Conservation (phyloP, 2,888 invertebrate species). For the Odiellus spinosus region DNA sequence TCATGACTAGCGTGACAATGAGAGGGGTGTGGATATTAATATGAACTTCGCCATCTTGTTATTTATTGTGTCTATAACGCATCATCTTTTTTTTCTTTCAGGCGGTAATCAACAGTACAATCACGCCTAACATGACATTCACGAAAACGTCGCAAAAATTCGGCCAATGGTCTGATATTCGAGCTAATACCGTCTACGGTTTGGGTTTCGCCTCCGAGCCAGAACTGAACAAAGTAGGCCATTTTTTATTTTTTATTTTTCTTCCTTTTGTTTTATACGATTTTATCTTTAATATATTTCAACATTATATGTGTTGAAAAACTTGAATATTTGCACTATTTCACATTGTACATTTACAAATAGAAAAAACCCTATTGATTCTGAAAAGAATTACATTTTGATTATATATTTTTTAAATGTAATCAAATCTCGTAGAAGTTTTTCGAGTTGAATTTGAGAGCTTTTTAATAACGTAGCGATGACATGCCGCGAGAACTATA, state of each 20-base stretch:
- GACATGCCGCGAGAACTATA: too few species aligned
- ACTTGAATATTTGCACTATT: neutral
- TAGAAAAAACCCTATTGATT: too few species aligned
- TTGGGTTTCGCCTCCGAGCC: constrained; percentile 87
- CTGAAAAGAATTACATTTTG: too few species aligned
- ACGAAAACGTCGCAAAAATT: constrained; percentile 98
- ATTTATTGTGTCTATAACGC: too few species aligned
- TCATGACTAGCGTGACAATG: too few species aligned
- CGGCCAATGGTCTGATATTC: constrained; percentile 95
- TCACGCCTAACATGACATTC: constrained; percentile 94
- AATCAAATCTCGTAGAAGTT: too few species aligned
- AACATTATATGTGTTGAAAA: too few species aligned
- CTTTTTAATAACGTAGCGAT: too few species aligned
- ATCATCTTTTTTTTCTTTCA: constrained; percentile 30
- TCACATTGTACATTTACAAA: neutral
- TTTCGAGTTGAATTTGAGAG: too few species aligned
- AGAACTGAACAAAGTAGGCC: constrained; percentile 57
- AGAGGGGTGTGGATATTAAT: neutral
- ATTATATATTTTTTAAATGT: too few species aligned
- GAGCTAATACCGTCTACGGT: constrained; percentile 93
- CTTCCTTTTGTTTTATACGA: constrained; percentile 1
- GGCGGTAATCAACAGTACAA: constrained; percentile 96
- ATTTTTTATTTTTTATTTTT: neutral
- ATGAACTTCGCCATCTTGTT: neutral
- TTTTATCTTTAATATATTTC: neutral